Conservation (phyloP, 2,113 vertebrate species). For the Myrmecobius fasciatus region DNA sequence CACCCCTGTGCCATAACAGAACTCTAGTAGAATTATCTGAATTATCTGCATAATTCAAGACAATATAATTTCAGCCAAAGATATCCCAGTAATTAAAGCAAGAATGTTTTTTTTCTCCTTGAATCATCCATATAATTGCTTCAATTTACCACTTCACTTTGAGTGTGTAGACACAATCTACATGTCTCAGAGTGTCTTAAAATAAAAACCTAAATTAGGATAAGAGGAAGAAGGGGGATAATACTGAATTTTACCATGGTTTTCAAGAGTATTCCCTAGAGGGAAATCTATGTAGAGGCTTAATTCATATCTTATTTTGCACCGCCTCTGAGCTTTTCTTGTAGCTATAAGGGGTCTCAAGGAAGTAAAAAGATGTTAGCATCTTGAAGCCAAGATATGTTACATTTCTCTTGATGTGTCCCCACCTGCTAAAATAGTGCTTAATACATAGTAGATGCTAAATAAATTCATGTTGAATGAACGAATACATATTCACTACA, state of each 20-base stretch:
- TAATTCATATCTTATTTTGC: neutral
- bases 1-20: neutral
- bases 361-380: neutral
- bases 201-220: neutral
- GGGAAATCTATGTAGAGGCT: neutral
- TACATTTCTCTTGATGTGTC: neutral
- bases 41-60: neutral
- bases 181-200: constrained; percentile 27
- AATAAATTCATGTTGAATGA: neutral
- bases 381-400: neutral
- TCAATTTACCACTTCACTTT: constrained; percentile 27
- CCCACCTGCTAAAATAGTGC: neutral
- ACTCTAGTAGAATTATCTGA: neutral
- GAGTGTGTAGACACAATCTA: neutral
- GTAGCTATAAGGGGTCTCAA: neutral
- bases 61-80: constrained; percentile 9
- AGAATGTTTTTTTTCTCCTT: constrained; percentile 22
- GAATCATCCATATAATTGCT: constrained; percentile 47
- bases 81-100: constrained; percentile 28
- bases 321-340: neutral
- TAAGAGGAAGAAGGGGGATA: neutral
- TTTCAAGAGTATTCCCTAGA: constrained; percentile 11
- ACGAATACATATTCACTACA: neutral
- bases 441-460: neutral
- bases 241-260: constrained; percentile 22